Base-by-base conservation (phyloP, 2,888 invertebrate species). In the Deilephila elpenor region DNA sequence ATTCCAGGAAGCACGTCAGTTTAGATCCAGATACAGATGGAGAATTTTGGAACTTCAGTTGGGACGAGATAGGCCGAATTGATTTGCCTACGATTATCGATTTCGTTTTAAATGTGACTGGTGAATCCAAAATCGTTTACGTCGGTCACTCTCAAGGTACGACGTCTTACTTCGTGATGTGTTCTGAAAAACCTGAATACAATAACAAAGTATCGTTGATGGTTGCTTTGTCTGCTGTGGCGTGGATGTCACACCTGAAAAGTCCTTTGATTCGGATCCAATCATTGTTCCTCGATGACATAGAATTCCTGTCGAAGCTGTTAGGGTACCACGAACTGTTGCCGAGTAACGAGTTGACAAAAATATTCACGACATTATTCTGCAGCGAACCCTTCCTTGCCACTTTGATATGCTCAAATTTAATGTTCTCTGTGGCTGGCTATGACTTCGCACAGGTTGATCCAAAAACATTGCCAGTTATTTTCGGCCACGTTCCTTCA, bases 21-120 rank as follows among this genome's bases (percentile, higher is more conserved):
- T 77, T 88, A 84, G 76, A 86, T 37, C 81, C 91, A 2, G 76
- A 74, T 6, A n/a, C 60, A 0, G 86, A 93, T 20, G 62, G 62
- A 14, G 37, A 79, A 53, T 96, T 95, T 81, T 96, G 96, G 96
- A 82, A 95, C 59, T 96, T 96, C 80, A 96, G 96, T 76, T 98
- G 96, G 95, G 96, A 98, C 84, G 96, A 97, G 84, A 97, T 98
- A 84, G 97, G 96, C 0, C 83, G 91, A 56, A 95, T 91, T 80
- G 98, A 98, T 88, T 82, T 98, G 17, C 97, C 98, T 5, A 96
- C 96, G 0, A 96, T 96, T 86, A 96, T 98, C 60, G 96, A 98
- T 83, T 96, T 96, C 82, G 91, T 96, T 11, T 84, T 96, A 5
- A 76, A 86, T 0, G 76, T 73, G 6, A 97, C 97, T 0, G 91